A percentile compares a stretch with the other conserved stretches of the same genome.
phyloP scores from a whole-genome alignment of 2,113 vertebrate genomes.

The Nycticryphes semicollaris region DNA sequence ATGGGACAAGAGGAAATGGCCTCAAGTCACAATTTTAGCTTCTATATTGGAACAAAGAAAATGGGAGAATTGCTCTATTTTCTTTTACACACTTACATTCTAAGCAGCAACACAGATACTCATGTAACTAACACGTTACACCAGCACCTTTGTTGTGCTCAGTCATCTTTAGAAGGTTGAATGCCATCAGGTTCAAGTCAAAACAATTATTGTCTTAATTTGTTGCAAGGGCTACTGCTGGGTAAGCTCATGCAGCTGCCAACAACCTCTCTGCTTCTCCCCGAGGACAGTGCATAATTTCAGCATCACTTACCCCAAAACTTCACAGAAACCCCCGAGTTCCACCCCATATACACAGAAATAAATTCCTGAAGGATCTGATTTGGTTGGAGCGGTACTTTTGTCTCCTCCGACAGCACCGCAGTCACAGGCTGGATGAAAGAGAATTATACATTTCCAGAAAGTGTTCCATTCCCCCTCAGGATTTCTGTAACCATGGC shows the following conservation, averaged over 20 bases:
- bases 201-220: neutral
- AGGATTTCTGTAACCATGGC: conserved; percentile 19
- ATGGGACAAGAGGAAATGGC: no score
- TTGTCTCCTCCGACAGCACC: neutral
- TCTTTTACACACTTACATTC: fast-evolving
- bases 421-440: neutral
- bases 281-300: fast-evolving
- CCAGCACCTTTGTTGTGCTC: neutral
- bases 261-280: neutral
- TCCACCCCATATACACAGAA: neutral
- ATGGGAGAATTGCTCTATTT: no score
- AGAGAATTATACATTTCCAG: neutral
- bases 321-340: neutral
- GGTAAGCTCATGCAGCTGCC: fast-evolving
- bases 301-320: neutral
- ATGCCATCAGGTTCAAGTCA: fast-evolving
- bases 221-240: neutral
- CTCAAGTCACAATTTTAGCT: no score
- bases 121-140: fast-evolving
- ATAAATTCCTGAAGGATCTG: neutral
- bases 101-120: fast-evolving
- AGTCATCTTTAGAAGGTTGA: neutral
- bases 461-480: neutral
- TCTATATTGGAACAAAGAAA: neutral
- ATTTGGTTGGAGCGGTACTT: neutral